These are phyloP conservation scores for Siderastrea radians DNA, from an alignment of 92 coral and sea anemone genomes.

Conservation along the genomic window DNA sequence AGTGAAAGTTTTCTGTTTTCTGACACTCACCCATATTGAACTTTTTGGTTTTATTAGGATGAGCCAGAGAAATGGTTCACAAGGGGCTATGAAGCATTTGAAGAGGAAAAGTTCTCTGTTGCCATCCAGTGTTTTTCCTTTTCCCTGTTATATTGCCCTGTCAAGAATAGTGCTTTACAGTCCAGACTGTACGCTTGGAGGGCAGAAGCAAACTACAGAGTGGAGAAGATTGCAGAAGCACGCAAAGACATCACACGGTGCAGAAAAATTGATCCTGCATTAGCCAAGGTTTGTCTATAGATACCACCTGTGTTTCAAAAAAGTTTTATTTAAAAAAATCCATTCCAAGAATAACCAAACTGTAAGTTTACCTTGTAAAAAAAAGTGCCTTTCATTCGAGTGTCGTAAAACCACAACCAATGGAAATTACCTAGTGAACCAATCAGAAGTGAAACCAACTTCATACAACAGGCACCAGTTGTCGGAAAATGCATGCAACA, in stretches of 20 bases:
- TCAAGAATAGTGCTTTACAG: constrained; percentile 17
- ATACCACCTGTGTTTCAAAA: neutral
- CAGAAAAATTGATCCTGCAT: constrained; percentile 32
- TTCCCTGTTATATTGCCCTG: constrained; percentile 45
- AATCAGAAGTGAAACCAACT: too few relatives aligned
- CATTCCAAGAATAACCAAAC: neutral
- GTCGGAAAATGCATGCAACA: too few relatives aligned
- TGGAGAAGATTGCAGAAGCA: constrained; percentile 37
- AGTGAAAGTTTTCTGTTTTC: too few relatives aligned
- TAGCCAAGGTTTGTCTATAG: constrained; percentile 38
- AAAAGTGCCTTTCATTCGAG: too few relatives aligned
- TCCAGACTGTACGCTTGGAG: constrained; percentile 46
- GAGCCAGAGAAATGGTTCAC: constrained; percentile 56
- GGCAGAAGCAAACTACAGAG: constrained; percentile 61
- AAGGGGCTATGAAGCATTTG: constrained; percentile 46
- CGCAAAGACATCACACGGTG: constrained; percentile 49
- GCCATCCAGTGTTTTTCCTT: constrained; percentile 57
- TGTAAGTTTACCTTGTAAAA: neutral
- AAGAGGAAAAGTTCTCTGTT: constrained; percentile 30
- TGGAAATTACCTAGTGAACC: too few relatives aligned
- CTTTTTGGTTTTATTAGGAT: constrained; percentile 28
- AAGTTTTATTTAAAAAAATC: neutral
- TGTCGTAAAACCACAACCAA: too few relatives aligned
- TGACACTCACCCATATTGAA: neutral
- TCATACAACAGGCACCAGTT: too few relatives aligned